Evolutionary conservation across 2,113 vertebrate species (phyloP), one percentile per base, ranked within the genome.

Genomic region (Oreochromis spilurus): DNA sequence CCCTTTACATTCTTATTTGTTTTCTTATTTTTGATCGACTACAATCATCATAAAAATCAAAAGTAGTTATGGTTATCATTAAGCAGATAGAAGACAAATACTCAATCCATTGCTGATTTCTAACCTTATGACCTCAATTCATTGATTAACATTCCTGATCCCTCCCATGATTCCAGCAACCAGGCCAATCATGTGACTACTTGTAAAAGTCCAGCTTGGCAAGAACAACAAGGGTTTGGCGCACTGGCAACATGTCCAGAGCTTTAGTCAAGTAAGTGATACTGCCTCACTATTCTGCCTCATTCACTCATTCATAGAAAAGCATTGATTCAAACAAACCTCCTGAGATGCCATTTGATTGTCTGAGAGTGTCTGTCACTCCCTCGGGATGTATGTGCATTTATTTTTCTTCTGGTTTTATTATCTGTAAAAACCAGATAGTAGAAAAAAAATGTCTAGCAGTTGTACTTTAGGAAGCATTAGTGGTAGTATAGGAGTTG

Each of bases 331-430:
- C 45, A 43, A 89, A 94, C 94, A 82, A 87, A 97, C 96, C 96
- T 96, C 88, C 43, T 88, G 87, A 6, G 31, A 11, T 16, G 93
- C 94, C 96, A 96, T 96, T 89, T 77, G 65, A 86, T 45, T 72
- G 24, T 62, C 9, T 82, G 65, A 72, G 83, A 85, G 3, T 57
- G 53, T 84, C n/a, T n/a, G 8, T 90, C 81, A 9, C 84, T 84
- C 54, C 83, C 48, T 91, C 34, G 3, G 65, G 72, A 14, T 87
- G 80, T 7, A 89, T 81, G 48, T 79, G 81, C 83, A 90, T 94
- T 85, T 89, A 89, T 79, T 81, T 67, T 45, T 60, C 65, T 31
- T 17, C 75, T 85, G 50, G 10, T 55, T 67, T 21, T 11, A 40
- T 52, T 36, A 83, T 45, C 89, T 91, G 84, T 26, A 4, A 84